Evolutionary conservation across 2,113 vertebrate species (phyloP).

Genomic region (Mellivora capensis): DNA sequence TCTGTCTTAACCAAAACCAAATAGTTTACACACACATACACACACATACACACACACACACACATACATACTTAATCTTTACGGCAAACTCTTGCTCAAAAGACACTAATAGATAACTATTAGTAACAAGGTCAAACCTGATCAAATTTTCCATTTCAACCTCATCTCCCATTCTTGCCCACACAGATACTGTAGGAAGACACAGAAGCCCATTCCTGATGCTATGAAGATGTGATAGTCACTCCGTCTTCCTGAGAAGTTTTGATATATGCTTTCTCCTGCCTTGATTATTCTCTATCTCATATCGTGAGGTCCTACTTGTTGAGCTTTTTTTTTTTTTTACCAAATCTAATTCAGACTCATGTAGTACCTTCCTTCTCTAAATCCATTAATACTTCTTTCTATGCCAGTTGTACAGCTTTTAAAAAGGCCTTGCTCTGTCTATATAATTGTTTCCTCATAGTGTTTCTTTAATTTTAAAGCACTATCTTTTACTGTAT

Average conservation of each 20-base stretch:
- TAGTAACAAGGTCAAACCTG: background rate
- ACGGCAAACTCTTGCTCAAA: background rate
- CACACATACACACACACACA: background rate
- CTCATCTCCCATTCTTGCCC: background rate
- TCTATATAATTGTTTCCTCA: background rate
- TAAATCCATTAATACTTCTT: background rate
- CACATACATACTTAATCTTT: background rate
- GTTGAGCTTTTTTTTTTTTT: background rate
- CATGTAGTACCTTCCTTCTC: background rate
- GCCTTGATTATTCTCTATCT: background rate
- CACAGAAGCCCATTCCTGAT: fast-evolving
- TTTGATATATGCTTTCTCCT: background rate
- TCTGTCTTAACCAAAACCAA: background rate
- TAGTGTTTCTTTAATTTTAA: background rate
- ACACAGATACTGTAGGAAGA: background rate
- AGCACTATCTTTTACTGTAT: background rate
- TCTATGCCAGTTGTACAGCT: background rate
- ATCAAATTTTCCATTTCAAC: background rate
- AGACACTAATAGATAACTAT: background rate
- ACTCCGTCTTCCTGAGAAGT: background rate
- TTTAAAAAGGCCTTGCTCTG: background rate
- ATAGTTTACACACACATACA: background rate
- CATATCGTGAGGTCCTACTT: background rate
- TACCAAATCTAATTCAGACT: background rate
- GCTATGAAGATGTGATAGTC: background rate